phyloP scores from a whole-genome alignment of 2,797 vertebrate genomes.

The Aplochiton taeniatus region DNA sequence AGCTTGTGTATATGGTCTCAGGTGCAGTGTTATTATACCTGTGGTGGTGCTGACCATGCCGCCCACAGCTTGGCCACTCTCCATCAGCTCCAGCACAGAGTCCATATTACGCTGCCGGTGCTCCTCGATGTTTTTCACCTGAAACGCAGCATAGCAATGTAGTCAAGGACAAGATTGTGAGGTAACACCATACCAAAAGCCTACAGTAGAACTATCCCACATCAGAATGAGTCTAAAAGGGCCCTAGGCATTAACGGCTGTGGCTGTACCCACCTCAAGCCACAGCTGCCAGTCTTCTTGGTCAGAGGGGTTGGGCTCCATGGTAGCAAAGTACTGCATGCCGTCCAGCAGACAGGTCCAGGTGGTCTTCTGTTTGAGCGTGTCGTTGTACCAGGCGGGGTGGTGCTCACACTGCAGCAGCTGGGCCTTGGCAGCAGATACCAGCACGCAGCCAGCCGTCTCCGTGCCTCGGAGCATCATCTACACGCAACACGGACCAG shows the following conservation, averaged over 20 bases:
- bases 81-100: conserved; percentile 96
- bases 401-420: conserved; percentile 95
- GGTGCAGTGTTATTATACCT: conserved; percentile 71
- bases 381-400: conserved; percentile 95
- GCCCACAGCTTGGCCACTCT: conserved; percentile 96
- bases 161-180: not conserved
- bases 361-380: conserved; percentile 95
- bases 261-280: conserved; percentile 83
- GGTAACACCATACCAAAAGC: not conserved
- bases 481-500: conserved; percentile 61
- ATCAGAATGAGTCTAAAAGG: not conserved
- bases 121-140: conserved; percentile 99
- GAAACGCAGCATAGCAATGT: conserved; percentile 11
- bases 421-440: conserved; percentile 95
- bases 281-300: conserved; percentile 91
- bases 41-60: conserved; percentile 99
- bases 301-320: conserved; percentile 89
- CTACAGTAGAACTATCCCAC: not conserved
- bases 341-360: conserved; percentile 96
- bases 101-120: conserved; percentile 93
- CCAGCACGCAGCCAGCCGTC: conserved; percentile 94
- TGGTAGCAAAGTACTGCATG: conserved; percentile 99
- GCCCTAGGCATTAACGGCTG: not conserved
- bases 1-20: too few species aligned
- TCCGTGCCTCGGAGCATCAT: conserved; percentile 97